These are phyloP conservation scores for Nestor notabilis DNA, from an alignment of 2,113 vertebrate genomes.

Conservation along the genomic window DNA sequence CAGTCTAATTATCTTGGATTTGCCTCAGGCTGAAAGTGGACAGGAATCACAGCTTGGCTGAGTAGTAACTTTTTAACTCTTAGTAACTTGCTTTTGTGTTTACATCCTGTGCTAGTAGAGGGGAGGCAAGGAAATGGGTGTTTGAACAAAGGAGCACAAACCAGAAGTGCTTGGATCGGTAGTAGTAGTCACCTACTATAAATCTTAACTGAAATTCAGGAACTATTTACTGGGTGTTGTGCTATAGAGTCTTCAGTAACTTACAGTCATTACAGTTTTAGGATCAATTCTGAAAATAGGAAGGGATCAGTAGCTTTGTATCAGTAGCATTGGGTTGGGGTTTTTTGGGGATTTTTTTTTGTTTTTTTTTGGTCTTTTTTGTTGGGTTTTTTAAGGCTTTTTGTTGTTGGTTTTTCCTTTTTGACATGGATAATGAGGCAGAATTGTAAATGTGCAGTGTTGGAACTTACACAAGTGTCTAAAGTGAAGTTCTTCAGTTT, in stretches of 20 bases:
- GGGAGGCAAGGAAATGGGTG: not conserved
- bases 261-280: not conserved
- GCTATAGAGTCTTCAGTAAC: not conserved
- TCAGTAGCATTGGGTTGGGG: not conserved
- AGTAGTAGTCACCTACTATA: not conserved
- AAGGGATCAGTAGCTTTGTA: not conserved
- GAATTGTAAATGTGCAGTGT: not conserved
- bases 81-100: conserved; percentile 9
- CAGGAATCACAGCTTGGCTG: conserved; percentile 12
- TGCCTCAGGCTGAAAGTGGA: conserved; percentile 41
- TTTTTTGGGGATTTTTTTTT: not conserved
- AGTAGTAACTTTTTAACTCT: conserved; percentile 16
- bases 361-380: too few relatives aligned
- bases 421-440: not conserved
- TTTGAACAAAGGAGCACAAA: not conserved
- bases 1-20: conserved; percentile 45
- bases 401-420: not conserved
- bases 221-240: not conserved
- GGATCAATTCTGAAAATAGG: not conserved
- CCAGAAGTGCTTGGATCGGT: not conserved
- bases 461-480: not conserved
- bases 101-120: not conserved
- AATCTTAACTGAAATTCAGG: not conserved
- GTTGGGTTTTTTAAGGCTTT: too few relatives aligned
- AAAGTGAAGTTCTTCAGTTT: not conserved